A percentile compares a stretch with the other conserved stretches of the same genome.
These are phyloP conservation scores for Mythimna impura DNA, from an alignment of 2,888 invertebrate species.

Conservation along the genomic window DNA sequence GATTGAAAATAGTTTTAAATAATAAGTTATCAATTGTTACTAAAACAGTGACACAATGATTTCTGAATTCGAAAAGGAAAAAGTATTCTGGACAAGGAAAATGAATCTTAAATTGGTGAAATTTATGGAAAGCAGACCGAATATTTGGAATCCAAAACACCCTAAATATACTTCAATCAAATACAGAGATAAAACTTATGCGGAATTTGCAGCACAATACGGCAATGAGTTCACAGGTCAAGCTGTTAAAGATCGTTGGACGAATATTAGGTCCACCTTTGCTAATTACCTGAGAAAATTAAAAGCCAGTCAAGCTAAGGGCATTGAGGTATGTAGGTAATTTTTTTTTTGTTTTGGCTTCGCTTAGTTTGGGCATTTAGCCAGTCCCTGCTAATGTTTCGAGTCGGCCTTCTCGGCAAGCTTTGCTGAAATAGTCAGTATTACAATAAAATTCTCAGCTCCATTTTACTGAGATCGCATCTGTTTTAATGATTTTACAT, in stretches of 20 bases:
- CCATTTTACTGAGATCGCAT: no score
- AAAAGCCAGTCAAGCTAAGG: conserved; percentile 74
- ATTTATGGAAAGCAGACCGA: conserved; percentile 81
- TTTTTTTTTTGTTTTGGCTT: not conserved
- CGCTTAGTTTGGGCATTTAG: no score
- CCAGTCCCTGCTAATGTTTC: no score
- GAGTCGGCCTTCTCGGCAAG: no score
- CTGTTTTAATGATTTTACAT: no score
- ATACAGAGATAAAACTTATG: conserved; percentile 80
- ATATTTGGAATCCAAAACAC: conserved; percentile 86
- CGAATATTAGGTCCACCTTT: conserved; percentile 86
- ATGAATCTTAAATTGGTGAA: conserved; percentile 86
- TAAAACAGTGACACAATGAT: conserved; percentile 72
- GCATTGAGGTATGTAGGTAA: conserved; percentile 75
- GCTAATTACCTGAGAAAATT: conserved; percentile 84
- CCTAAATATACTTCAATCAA: conserved; percentile 83
- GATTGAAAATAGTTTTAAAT: not conserved
- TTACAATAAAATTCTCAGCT: no score
- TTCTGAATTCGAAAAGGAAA: conserved; percentile 85
- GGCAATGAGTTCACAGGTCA: conserved; percentile 83
- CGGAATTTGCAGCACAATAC: conserved; percentile 83
- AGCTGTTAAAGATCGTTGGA: conserved; percentile 87
- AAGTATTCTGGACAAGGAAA: conserved; percentile 86
- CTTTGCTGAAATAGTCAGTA: no score
- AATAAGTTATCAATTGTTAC: conserved; percentile 4